Conservation (phyloP, 1,140 invertebrate species). For the Procambarus clarkii region DNA sequence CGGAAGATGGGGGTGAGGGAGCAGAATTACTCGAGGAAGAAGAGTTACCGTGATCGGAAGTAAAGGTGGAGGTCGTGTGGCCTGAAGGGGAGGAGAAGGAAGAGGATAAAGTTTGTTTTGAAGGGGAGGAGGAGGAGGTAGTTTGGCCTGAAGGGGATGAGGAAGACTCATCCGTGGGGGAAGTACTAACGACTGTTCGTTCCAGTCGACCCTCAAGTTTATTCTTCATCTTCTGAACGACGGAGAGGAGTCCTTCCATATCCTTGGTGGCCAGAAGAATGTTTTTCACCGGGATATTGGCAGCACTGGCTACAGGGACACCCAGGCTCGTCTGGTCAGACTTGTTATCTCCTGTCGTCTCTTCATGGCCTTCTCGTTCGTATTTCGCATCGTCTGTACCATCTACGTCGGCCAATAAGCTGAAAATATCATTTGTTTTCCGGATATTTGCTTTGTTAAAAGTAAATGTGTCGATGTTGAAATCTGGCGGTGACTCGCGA, state of each 20-base stretch:
- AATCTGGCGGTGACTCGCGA: not conserved
- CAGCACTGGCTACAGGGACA: not conserved
- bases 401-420: constrained; percentile 46
- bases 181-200: not conserved
- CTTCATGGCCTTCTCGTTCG: not conserved
- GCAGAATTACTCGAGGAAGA: too few species aligned
- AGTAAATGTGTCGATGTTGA: constrained; percentile 55
- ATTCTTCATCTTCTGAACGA: constrained; percentile 37
- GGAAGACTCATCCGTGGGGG: not conserved
- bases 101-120: not conserved
- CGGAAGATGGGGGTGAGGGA: not conserved
- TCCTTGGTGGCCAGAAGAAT: constrained; percentile 38
- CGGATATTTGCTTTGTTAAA: constrained; percentile 43
- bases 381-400: not conserved
- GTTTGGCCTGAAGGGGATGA: not conserved
- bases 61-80: too few species aligned
- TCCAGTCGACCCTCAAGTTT: constrained; percentile 16
- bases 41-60: too few species aligned
- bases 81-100: too few species aligned
- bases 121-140: not conserved
- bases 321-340: not conserved
- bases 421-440: constrained; percentile 54
- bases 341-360: not conserved
- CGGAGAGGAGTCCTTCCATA: constrained; percentile 26
- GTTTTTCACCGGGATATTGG: constrained; percentile 37